Evolutionary conservation across 2,888 invertebrate species (phyloP).

Genomic region (Tortrix viridana): DNA sequence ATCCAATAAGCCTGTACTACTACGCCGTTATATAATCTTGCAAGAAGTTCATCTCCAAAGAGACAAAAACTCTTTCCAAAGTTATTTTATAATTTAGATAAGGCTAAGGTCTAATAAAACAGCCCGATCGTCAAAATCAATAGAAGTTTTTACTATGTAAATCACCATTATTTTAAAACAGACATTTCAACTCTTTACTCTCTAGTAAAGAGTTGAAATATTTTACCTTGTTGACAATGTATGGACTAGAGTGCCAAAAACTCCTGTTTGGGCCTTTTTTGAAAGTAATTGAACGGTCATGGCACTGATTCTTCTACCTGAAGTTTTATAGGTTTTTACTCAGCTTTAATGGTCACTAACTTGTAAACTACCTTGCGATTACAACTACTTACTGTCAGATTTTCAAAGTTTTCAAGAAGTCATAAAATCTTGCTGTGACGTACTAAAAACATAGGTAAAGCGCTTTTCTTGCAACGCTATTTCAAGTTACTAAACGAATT

Average conservation of each 20-base stretch:
- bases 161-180: constrained; percentile 10
- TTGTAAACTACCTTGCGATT: background rate
- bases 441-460: too few relatives aligned
- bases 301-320: too few relatives aligned
- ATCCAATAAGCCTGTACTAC: too few relatives aligned
- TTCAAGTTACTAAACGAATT: too few relatives aligned
- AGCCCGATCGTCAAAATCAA: constrained; percentile 5
- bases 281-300: too few relatives aligned
- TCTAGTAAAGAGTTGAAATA: constrained; percentile 18
- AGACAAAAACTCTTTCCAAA: background rate
- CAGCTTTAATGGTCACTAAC: constrained; percentile 15
- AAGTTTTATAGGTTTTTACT: constrained; percentile 19
- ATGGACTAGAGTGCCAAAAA: background rate
- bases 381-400: background rate
- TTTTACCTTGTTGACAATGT: constrained; percentile 16
- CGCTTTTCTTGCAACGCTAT: too few relatives aligned
- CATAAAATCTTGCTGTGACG: too few relatives aligned
- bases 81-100: constrained; percentile 3
- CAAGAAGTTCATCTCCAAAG: background rate
- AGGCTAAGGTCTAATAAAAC: constrained; percentile 5
- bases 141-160: constrained; percentile 22
- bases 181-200: constrained; percentile 17
- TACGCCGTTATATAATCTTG: background rate
- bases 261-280: too few relatives aligned
- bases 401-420: background rate